Evolutionary conservation across 2,113 vertebrate species (phyloP).

Genomic region (Lepisosteus oculatus): DNA sequence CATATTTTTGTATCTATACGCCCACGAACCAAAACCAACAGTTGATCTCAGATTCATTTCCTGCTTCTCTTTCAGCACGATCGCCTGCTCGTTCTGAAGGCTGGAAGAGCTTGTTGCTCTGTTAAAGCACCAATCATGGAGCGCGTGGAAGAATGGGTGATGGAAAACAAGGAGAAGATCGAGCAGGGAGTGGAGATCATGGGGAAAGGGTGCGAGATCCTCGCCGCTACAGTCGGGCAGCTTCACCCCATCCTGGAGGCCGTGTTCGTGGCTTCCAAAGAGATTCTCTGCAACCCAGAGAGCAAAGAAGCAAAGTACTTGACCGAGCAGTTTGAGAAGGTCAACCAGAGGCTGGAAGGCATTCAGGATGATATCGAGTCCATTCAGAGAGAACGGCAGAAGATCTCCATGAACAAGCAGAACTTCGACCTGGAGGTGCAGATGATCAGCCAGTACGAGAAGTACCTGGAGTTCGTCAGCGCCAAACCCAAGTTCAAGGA

Average conservation of each 20-base stretch:
- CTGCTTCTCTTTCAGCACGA: constrained; percentile 55
- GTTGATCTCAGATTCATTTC: constrained; percentile 19
- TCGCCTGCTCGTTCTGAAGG: constrained; percentile 27
- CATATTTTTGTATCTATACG: too few species aligned
- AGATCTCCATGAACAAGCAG: constrained; percentile 63
- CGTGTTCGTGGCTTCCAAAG: constrained; percentile 61
- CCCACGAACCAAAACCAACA: too few species aligned
- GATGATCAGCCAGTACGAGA: constrained; percentile 72
- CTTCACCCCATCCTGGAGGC: constrained; percentile 69
- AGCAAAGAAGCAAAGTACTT: constrained; percentile 64
- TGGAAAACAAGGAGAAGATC: constrained; percentile 66
- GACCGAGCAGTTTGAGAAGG: constrained; percentile 56
- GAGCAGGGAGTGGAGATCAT: constrained; percentile 73
- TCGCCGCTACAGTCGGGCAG: constrained; percentile 67
- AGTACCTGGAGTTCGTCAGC: constrained; percentile 69
- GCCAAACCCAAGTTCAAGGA: constrained; percentile 63
- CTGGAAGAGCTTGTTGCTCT: constrained; percentile 30
- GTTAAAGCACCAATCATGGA: constrained; percentile 51
- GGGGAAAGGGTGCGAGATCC: constrained; percentile 64
- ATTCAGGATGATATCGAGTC: constrained; percentile 61
- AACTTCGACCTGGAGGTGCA: constrained; percentile 67
- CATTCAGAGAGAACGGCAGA: constrained; percentile 57
- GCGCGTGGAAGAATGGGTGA: constrained; percentile 65
- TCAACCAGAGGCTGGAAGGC: constrained; percentile 62
- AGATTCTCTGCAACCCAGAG: constrained; percentile 65